Evolutionary conservation across 2,113 vertebrate genomes (phyloP), one percentile per base, ranked within the genome.

Genomic region (Aphelocoma coerulescens): DNA sequence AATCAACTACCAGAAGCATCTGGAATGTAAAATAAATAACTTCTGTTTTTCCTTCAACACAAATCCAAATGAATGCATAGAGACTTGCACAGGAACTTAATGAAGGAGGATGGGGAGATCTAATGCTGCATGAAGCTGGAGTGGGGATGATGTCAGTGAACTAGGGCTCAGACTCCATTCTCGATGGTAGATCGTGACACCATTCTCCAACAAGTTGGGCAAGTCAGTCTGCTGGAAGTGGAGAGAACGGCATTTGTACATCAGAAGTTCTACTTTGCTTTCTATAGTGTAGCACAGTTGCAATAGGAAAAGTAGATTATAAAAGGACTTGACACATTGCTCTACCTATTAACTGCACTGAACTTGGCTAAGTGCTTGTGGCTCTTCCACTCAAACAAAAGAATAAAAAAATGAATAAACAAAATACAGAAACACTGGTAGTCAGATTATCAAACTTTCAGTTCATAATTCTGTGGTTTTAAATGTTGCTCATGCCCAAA

Each of bases 101-200:
- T 39, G 86, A 32, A 75, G 27, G 28, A 59, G 44, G 16, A 90
- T 7, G 4, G 6, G 6, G 35, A 68, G 15, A 79, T 17, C 9
- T 65, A 75, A 81, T 0, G 0, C 26, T 55, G 52, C 28, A 35
- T 33, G 33, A 85, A 67, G 41, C 11, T 44, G 17, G 16, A 61
- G 22, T 13, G 16, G 10, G 28, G 30, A 52, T 57, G 16, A 63
- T 30, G 32, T 30, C 76, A 73, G 11, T 19, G 30, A 74, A 21
- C 39, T 11, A 44, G 26, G 17, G 19, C 14, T 61, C n/a, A 48
- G 48, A 81, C 39, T 52, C 13, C n/a, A 44, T 13, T 55, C 48
- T 39, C 0, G 0, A 39, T 9, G 12, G 17, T 11, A 86, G 21
- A 27, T 44, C 1, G 1, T 46, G 65, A 74, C 3, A 51, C 7